These are phyloP conservation scores for Prosopocoilus inquinatus DNA, from an alignment of 2,888 invertebrate genomes.

Conservation along the genomic window DNA sequence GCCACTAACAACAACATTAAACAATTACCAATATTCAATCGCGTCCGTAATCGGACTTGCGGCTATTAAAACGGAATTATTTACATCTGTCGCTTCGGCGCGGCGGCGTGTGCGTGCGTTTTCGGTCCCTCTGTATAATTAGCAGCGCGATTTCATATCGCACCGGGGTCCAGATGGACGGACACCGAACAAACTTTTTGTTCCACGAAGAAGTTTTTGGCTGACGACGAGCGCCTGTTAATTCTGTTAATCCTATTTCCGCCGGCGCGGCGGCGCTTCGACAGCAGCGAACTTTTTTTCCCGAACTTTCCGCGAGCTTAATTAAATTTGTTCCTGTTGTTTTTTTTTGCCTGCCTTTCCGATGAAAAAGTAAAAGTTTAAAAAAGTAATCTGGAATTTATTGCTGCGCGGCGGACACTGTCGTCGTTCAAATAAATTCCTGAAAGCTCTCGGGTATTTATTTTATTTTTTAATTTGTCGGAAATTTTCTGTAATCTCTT, in stretches of 20 bases:
- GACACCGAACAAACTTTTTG: too few relatives aligned
- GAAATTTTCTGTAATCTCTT: too few relatives aligned
- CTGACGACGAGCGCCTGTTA: neutral
- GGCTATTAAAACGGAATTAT: slow-evolving; percentile 25
- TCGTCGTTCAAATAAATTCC: too few relatives aligned
- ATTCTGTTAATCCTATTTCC: neutral
- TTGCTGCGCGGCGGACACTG: too few relatives aligned
- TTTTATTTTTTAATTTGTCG: too few relatives aligned
- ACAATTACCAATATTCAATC: slow-evolving; percentile 25
- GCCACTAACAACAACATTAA: slow-evolving; percentile 20
- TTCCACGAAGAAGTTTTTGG: too few relatives aligned
- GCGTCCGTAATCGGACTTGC: slow-evolving; percentile 22
- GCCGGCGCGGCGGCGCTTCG: neutral
- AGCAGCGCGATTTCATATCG: neutral
- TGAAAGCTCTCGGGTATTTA: too few relatives aligned
- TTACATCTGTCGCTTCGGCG: slow-evolving; percentile 13
- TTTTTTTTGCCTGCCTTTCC: neutral
- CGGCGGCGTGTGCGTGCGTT: slow-evolving; percentile 2
- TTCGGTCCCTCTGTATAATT: slow-evolving; percentile 5
- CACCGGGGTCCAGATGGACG: too few relatives aligned
- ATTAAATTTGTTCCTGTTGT: neutral
- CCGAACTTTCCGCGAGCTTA: neutral
- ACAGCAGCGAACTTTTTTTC: too few relatives aligned
- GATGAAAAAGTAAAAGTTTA: neutral
- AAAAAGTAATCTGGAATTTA: neutral